These are phyloP conservation scores for Watersipora subatra DNA, from an alignment of 1,140 invertebrate species.

Conservation along the genomic window DNA sequence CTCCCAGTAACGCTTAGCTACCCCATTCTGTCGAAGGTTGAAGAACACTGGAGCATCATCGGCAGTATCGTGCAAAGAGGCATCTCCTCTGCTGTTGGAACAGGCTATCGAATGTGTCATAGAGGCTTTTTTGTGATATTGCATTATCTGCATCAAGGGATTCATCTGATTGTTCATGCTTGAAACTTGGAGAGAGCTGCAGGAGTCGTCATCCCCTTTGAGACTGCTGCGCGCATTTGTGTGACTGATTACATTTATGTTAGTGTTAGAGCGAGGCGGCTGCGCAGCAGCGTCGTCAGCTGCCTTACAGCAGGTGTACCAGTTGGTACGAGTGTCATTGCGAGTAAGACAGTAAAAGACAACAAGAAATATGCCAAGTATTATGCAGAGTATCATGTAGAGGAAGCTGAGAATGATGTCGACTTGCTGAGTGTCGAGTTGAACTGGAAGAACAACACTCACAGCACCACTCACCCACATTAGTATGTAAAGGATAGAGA, in stretches of 20 bases:
- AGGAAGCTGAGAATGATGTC: slow-evolving; percentile 63
- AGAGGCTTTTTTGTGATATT: neutral
- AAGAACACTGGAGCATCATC: slow-evolving; percentile 54
- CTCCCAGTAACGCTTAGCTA: slow-evolving; percentile 78
- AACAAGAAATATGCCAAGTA: slow-evolving; percentile 65
- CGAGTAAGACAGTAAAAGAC: slow-evolving; percentile 71
- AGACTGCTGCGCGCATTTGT: neutral
- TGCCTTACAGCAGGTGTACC: slow-evolving; percentile 37
- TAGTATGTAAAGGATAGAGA: slow-evolving; percentile 56
- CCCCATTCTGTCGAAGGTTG: slow-evolving; percentile 79
- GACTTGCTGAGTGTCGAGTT: slow-evolving; percentile 49
- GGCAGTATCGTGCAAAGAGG: neutral
- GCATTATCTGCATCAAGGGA: neutral
- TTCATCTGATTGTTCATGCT: neutral
- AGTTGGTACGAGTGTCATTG: slow-evolving; percentile 53
- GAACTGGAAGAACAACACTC: slow-evolving; percentile 34
- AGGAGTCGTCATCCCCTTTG: neutral
- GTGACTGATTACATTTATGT: neutral
- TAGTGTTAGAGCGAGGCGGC: neutral
- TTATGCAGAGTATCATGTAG: slow-evolving; percentile 55
- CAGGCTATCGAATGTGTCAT: neutral
- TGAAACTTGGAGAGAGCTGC: neutral
- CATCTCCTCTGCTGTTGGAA: neutral
- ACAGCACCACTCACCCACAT: slow-evolving; percentile 59
- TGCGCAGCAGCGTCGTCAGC: slow-evolving; percentile 6